Percentiles rank a stretch among this genome's conserved stretches.
These are phyloP conservation scores for Pristionchus japonicus DNA, from an alignment of 2,888 invertebrate species.

Conservation along the genomic window DNA sequence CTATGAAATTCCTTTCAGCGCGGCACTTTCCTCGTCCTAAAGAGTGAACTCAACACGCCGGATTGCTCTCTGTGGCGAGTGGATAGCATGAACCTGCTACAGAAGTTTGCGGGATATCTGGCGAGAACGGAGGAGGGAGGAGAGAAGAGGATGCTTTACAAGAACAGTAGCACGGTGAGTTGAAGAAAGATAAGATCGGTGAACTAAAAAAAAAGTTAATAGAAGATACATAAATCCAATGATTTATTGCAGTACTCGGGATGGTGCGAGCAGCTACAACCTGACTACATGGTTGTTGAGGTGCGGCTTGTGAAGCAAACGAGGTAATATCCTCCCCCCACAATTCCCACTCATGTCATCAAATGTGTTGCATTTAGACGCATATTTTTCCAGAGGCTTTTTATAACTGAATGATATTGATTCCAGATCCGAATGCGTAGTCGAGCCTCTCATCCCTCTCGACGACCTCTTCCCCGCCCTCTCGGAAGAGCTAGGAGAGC, in stretches of 20 bases:
- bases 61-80: slow-evolving; percentile 74
- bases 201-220: too few relatives aligned
- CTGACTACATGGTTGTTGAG: slow-evolving; percentile 64
- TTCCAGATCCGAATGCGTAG: slow-evolving; percentile 62
- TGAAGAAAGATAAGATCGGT: too few relatives aligned
- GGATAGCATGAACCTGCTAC: slow-evolving; percentile 74
- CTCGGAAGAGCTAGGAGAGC: slow-evolving; percentile 50
- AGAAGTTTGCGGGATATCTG: slow-evolving; percentile 67
- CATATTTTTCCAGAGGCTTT: background rate
- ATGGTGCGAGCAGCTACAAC: slow-evolving; percentile 72
- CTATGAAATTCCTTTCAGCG: too few relatives aligned
- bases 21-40: slow-evolving; percentile 73
- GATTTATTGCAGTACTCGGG: slow-evolving; percentile 73
- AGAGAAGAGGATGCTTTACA: slow-evolving; percentile 53
- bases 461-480: slow-evolving; percentile 68
- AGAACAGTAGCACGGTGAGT: slow-evolving; percentile 64
- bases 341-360: too few relatives aligned
- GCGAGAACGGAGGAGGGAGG: background rate
- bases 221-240: too few relatives aligned
- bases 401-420: slow-evolving; percentile 45
- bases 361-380: too few relatives aligned
- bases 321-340: background rate
- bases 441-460: slow-evolving; percentile 67
- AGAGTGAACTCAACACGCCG: slow-evolving; percentile 65
- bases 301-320: slow-evolving; percentile 58